These are phyloP conservation scores for Scyliorhinus canicula DNA, from an alignment of 2,797 vertebrate species.

Conservation along the genomic window DNA sequence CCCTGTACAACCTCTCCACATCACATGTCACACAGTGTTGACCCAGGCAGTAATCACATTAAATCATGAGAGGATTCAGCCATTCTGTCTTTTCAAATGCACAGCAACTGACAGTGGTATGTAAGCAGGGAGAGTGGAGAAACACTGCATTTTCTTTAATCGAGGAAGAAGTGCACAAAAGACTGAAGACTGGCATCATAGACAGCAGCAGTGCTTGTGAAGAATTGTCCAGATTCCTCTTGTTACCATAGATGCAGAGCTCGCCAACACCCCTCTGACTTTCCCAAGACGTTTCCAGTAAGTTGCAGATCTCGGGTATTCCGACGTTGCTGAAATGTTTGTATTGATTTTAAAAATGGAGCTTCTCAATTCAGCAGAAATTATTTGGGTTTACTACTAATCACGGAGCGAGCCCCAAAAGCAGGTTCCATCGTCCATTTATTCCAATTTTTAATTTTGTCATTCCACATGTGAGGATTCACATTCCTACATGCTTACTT, in stretches of 20 bases:
- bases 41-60: slow-evolving; percentile 51
- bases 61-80: slow-evolving; percentile 45
- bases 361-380: neutral
- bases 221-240: slow-evolving; percentile 6
- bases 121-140: slow-evolving; percentile 46
- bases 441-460: neutral
- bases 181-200: slow-evolving; percentile 24
- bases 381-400: neutral
- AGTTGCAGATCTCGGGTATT: too few species aligned
- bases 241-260: slow-evolving; percentile 13
- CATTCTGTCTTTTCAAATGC: slow-evolving; percentile 52
- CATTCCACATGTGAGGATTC: neutral
- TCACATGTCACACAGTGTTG: slow-evolving; percentile 26
- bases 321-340: neutral
- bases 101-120: slow-evolving; percentile 58
- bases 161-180: slow-evolving; percentile 10
- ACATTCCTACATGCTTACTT: neutral
- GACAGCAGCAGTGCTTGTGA: neutral
- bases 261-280: neutral
- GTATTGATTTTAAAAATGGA: neutral
- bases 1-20: slow-evolving; percentile 13
- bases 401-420: neutral
- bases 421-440: neutral
- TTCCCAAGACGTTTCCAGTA: neutral
- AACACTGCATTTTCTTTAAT: slow-evolving; percentile 16